Evolutionary conservation across 2,888 invertebrate genomes (phyloP).

Genomic region (Sesia apiformis): DNA sequence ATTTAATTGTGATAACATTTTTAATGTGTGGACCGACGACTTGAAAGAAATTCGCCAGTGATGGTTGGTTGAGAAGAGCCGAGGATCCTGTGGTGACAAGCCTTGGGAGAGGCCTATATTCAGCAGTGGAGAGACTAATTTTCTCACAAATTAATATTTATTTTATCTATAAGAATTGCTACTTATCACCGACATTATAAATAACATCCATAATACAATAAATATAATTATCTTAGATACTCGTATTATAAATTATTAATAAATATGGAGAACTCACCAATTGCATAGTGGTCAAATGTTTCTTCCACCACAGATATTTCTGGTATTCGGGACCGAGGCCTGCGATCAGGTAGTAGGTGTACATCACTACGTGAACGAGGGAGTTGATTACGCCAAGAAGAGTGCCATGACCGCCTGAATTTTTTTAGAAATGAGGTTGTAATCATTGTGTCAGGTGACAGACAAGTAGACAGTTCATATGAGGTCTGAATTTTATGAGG

Average conservation of each 20-base stretch:
- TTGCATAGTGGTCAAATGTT: constrained; percentile 90
- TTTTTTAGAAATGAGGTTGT: constrained; percentile 1
- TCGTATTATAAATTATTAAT: too few species aligned
- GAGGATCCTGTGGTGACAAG: too few species aligned
- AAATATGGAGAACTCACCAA: constrained; percentile 72
- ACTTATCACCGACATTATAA: too few species aligned
- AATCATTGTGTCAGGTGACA: too few species aligned
- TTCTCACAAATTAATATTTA: too few species aligned
- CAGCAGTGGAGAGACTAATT: too few species aligned
- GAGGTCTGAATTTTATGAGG: too few species aligned
- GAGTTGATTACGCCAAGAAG: constrained; percentile 91
- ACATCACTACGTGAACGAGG: constrained; percentile 94
- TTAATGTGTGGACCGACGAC: neutral
- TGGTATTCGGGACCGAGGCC: constrained; percentile 91
- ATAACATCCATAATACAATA: neutral
- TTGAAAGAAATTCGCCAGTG: too few species aligned
- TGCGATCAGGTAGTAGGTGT: constrained; percentile 90
- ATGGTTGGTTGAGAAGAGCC: too few species aligned
- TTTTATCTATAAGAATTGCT: too few species aligned
- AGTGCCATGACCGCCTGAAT: constrained; percentile 89
- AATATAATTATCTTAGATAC: neutral
- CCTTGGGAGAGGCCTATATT: too few species aligned
- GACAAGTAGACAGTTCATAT: too few species aligned
- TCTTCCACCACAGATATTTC: constrained; percentile 96
- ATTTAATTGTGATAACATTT: neutral